These are phyloP conservation scores for Drosophila lini DNA, from an alignment of 1,140 invertebrate species.

Conservation along the genomic window DNA sequence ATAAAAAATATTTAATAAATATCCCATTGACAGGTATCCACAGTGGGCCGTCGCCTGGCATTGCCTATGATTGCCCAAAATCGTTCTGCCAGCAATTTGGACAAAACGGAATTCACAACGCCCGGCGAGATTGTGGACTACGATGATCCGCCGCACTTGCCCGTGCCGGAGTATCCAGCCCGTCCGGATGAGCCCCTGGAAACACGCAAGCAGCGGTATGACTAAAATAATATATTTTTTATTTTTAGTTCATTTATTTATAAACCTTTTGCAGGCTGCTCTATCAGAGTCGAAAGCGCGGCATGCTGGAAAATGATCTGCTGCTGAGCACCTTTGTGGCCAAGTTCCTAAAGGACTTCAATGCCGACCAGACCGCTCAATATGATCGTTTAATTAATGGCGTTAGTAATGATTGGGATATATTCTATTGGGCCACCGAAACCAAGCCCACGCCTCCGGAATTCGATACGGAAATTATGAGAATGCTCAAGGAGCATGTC, in stretches of 20 bases:
- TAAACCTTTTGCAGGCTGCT: conserved; percentile 87
- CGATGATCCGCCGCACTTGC: conserved; percentile 72
- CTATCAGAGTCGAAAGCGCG: conserved; percentile 98
- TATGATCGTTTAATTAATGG: conserved; percentile 97
- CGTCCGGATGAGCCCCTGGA: conserved; percentile 68
- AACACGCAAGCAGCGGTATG: conserved; percentile 69
- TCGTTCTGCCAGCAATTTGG: conserved; percentile 37
- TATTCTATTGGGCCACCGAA: conserved; percentile 96
- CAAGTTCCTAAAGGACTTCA: conserved; percentile 91
- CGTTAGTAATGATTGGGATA: conserved; percentile 98
- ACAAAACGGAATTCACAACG: conserved; percentile 55
- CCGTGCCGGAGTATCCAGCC: conserved; percentile 69
- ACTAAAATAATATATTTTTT: too few relatives aligned
- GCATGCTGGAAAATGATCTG: conserved; percentile 98
- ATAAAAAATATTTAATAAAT: background rate
- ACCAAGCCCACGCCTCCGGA: conserved; percentile 92
- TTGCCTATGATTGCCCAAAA: conserved; percentile 13
- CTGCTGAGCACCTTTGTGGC: conserved; percentile 97
- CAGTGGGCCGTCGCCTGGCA: conserved; percentile 26
- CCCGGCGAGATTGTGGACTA: conserved; percentile 67
- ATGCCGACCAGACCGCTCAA: conserved; percentile 89
- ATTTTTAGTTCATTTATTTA: background rate
- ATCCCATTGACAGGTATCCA: conserved; percentile 8
- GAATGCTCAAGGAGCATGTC: conserved; percentile 93
- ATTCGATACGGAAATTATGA: conserved; percentile 95